A percentile compares a stretch with the other conserved stretches of the same genome.
Evolutionary conservation across 2,888 invertebrate species (phyloP).

Genomic region (Apeira syringaria): DNA sequence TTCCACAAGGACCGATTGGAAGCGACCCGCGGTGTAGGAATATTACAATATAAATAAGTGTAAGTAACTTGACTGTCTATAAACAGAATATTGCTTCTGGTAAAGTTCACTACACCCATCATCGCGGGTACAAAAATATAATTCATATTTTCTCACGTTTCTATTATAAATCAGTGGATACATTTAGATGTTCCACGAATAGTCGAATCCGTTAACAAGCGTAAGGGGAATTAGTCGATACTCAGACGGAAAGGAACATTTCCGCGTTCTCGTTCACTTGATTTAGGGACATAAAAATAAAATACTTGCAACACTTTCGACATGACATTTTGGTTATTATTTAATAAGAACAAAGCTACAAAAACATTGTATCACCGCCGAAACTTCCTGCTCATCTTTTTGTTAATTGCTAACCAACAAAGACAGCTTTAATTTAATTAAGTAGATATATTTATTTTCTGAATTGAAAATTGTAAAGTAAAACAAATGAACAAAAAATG

Average conservation of each 20-base stretch:
- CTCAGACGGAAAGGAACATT: constrained; percentile 50
- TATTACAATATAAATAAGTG: too few species aligned
- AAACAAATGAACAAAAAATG: too few species aligned
- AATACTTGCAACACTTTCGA: neutral
- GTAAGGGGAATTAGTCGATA: constrained; percentile 63
- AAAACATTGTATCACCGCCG: neutral
- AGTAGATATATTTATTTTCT: too few species aligned
- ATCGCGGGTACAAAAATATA: constrained; percentile 37
- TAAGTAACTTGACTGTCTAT: constrained; percentile 1
- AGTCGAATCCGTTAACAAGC: constrained; percentile 64
- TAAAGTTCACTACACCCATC: constrained; percentile 33
- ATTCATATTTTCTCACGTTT: constrained; percentile 65
- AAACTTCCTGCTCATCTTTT: too few species aligned
- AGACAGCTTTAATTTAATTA: too few species aligned
- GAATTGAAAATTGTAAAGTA: too few species aligned
- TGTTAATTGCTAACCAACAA: too few species aligned
- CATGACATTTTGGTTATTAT: neutral
- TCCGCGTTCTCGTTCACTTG: constrained; percentile 46
- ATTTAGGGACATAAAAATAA: neutral
- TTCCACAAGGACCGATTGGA: too few species aligned
- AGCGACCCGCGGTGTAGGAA: too few species aligned
- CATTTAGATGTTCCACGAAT: constrained; percentile 71
- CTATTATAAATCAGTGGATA: constrained; percentile 63
- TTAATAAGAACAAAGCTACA: neutral
- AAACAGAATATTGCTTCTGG: constrained; percentile 16